Percentiles rank a stretch among this genome's conserved stretches.
Evolutionary conservation across 2,113 vertebrate species (phyloP).

Genomic region (Microtus montanus): DNA sequence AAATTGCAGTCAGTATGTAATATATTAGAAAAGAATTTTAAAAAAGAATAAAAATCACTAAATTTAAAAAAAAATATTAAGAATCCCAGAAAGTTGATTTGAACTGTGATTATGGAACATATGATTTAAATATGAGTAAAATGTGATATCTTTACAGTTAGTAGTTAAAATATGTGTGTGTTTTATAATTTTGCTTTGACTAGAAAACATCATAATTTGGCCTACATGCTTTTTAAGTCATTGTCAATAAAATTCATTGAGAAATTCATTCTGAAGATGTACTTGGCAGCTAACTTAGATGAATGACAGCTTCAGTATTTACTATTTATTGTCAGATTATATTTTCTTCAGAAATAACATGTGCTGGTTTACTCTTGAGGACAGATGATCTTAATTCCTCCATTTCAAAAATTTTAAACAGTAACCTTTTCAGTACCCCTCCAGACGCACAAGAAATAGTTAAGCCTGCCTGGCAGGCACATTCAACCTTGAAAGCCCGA

Average conservation of each 20-base stretch:
- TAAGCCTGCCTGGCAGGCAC: conserved; percentile 77
- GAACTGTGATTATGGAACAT: neutral
- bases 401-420: conserved; percentile 78
- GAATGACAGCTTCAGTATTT: conserved; percentile 43
- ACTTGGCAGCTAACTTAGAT: conserved; percentile 9
- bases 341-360: conserved; percentile 75
- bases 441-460: conserved; percentile 80
- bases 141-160: neutral
- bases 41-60: neutral
- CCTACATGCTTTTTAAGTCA: conserved; percentile 17
- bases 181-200: conserved; percentile 26
- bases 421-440: conserved; percentile 79
- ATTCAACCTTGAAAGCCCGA: conserved; percentile 71
- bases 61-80: neutral
- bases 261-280: neutral
- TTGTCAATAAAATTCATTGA: conserved; percentile 51
- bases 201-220: conserved; percentile 16
- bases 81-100: neutral
- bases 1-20: neutral
- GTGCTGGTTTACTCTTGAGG: conserved; percentile 59
- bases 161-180: neutral
- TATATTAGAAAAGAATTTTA: neutral
- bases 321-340: conserved; percentile 43
- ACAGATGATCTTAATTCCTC: conserved; percentile 74
- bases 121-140: neutral